These are phyloP conservation scores for Tachina grossa DNA, from an alignment of 2,888 invertebrate species.

Conservation along the genomic window DNA sequence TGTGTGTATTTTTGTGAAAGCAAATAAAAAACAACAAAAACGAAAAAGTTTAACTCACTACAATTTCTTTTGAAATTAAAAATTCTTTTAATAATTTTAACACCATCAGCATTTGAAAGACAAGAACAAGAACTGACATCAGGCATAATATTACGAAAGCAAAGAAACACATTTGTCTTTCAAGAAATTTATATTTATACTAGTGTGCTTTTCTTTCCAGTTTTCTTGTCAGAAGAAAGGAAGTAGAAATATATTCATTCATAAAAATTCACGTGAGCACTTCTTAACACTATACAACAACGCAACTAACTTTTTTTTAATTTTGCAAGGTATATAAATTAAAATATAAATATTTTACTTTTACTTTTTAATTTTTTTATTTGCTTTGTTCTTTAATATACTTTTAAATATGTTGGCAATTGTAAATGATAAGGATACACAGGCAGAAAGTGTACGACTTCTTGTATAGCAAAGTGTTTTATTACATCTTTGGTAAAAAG, in stretches of 20 bases:
- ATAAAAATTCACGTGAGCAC: not conserved
- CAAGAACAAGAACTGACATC: not conserved
- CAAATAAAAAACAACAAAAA: slow-evolving; percentile 12
- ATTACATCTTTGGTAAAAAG: too few relatives aligned
- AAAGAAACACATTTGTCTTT: not conserved
- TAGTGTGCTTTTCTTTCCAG: not conserved
- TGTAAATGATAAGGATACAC: too few relatives aligned
- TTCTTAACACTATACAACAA: not conserved
- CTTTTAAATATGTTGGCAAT: too few relatives aligned
- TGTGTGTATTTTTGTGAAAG: not conserved
- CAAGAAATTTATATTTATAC: slow-evolving; percentile 8
- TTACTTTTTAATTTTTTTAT: not conserved
- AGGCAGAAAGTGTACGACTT: too few relatives aligned
- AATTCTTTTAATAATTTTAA: slow-evolving; percentile 49
- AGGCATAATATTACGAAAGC: not conserved
- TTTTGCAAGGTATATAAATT: too few relatives aligned
- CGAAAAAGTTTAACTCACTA: slow-evolving; percentile 28
- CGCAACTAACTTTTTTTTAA: slow-evolving; percentile 7
- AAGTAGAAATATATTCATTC: not conserved
- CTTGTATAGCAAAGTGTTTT: too few relatives aligned
- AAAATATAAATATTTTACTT: not conserved
- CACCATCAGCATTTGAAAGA: slow-evolving; percentile 8
- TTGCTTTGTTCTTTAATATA: too few relatives aligned
- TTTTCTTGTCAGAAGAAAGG: not conserved
- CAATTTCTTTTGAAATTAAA: slow-evolving; percentile 44